These are phyloP conservation scores for Lasioglossum figueresi DNA, from an alignment of 2,888 invertebrate species.

Conservation along the genomic window DNA sequence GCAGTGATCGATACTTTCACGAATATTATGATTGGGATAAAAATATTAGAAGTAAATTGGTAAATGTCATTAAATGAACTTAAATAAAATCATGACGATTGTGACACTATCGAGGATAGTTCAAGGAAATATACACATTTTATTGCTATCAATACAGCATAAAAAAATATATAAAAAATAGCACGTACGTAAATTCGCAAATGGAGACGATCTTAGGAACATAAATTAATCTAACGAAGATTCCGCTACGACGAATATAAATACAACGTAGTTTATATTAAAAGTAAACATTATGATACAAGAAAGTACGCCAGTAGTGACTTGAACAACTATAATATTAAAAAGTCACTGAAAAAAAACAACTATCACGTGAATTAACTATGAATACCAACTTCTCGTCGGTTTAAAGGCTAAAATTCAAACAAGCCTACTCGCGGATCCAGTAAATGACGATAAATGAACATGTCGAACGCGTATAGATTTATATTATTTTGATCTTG, in stretches of 20 bases:
- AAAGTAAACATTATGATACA: not conserved
- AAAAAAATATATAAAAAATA: constrained; percentile 2
- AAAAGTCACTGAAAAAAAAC: not conserved
- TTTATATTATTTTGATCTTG: not conserved
- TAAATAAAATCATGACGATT: not conserved
- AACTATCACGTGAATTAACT: not conserved
- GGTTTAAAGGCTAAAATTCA: not conserved
- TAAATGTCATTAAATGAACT: not conserved
- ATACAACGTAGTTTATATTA: not conserved
- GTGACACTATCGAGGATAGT: not conserved
- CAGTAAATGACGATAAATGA: not conserved
- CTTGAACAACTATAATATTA: not conserved
- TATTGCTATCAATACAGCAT: not conserved
- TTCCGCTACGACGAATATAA: not conserved
- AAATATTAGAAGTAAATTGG: not conserved
- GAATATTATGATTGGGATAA: not conserved
- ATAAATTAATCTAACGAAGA: not conserved
- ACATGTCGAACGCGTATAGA: not conserved
- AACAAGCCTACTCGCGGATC: not conserved
- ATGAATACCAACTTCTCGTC: not conserved
- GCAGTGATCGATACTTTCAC: not conserved
- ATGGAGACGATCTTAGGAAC: not conserved
- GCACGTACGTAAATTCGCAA: not conserved
- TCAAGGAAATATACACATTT: not conserved
- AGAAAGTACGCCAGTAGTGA: not conserved